Evolutionary conservation across 2,888 invertebrate species (phyloP).

Genomic region (Hyposoter didymator): DNA sequence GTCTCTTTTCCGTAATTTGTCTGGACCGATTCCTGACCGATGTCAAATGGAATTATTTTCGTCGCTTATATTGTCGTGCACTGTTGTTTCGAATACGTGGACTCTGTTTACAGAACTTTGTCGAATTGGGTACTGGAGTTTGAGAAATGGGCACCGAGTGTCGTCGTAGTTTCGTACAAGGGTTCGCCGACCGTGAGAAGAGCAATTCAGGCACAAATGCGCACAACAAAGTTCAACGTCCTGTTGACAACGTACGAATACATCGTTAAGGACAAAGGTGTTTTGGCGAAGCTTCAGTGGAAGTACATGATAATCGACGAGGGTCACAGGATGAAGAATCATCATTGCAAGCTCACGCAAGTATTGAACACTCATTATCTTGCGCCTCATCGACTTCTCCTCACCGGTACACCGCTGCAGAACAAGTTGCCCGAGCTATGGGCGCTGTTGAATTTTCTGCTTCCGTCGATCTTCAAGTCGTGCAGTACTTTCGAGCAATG

Average conservation of each 20-base stretch:
- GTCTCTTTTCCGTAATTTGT: not conserved
- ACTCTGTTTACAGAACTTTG: conserved; percentile 88
- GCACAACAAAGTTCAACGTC: conserved; percentile 98
- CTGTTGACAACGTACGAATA: conserved; percentile 99
- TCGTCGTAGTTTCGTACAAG: conserved; percentile 95
- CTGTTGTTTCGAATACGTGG: not conserved
- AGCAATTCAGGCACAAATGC: conserved; percentile 94
- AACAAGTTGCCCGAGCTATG: conserved; percentile 99
- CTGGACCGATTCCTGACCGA: not conserved
- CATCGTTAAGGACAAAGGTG: conserved; percentile 98
- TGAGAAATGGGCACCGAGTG: conserved; percentile 99
- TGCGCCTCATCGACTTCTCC: conserved; percentile 96
- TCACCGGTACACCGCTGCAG: conserved; percentile 99
- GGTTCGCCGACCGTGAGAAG: conserved; percentile 96
- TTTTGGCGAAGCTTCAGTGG: conserved; percentile 98
- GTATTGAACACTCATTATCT: conserved; percentile 98
- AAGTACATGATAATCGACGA: conserved; percentile 99
- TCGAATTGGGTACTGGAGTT: conserved; percentile 99
- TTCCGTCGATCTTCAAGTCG: conserved; percentile 99
- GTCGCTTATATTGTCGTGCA: not conserved
- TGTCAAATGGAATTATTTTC: not conserved
- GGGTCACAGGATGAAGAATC: conserved; percentile 99
- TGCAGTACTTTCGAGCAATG: conserved; percentile 99
- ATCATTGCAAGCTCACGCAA: conserved; percentile 99
- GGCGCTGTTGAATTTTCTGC: conserved; percentile 98